Conservation (phyloP, 2,113 vertebrate genomes). For the Argyrosomus japonicus region DNA sequence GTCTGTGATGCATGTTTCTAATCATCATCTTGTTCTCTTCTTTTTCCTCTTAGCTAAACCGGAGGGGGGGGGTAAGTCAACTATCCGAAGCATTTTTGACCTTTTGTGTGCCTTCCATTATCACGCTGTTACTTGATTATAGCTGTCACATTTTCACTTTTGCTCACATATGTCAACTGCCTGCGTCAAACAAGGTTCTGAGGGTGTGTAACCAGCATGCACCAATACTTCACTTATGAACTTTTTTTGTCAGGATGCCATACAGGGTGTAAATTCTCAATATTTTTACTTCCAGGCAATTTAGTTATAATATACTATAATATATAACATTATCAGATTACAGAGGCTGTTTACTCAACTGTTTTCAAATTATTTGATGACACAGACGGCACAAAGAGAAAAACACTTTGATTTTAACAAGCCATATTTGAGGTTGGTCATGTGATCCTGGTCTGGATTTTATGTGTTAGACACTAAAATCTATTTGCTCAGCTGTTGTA, state of each 20-base stretch:
- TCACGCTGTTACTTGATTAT: slow-evolving; percentile 55
- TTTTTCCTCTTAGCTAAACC: slow-evolving; percentile 54
- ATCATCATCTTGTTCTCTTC: slow-evolving; percentile 43
- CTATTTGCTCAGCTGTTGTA: slow-evolving; percentile 51
- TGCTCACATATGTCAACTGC: slow-evolving; percentile 33
- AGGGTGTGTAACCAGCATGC: not conserved
- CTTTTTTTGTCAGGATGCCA: not conserved
- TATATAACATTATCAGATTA: slow-evolving; percentile 15
- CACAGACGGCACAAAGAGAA: not conserved
- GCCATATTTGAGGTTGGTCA: slow-evolving; percentile 11
- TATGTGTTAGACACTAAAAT: slow-evolving; percentile 1
- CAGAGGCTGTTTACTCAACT: slow-evolving; percentile 25
- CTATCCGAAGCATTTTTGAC: slow-evolving; percentile 45
- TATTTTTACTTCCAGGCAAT: slow-evolving; percentile 27
- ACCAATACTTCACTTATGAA: slow-evolving; percentile 13
- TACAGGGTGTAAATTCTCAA: not conserved
- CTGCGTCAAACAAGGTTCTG: slow-evolving; percentile 8
- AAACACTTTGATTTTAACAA: slow-evolving; percentile 22
- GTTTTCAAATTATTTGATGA: not conserved
- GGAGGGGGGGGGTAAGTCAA: slow-evolving; percentile 72
- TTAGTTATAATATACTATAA: not conserved
- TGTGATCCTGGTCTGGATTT: slow-evolving; percentile 15
- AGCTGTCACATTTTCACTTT: slow-evolving; percentile 69
- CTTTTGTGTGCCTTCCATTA: slow-evolving; percentile 55
- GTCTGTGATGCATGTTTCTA: slow-evolving; percentile 17